These are phyloP conservation scores for human (Homo sapiens) DNA, from an alignment of 2,113 vertebrate species.

Conservation along the genomic window GRCh38 chr14:31898501-31899000, in stretches of 20 bases:
- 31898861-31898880: background rate
- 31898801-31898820: background rate
- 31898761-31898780: background rate
- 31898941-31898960: background rate
- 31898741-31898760: conserved; percentile 22
- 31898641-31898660: background rate
- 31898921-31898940: conserved; percentile 24
- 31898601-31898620: too few relatives aligned
- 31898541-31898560: background rate
- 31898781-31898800: background rate
- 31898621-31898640: background rate
- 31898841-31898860: background rate
- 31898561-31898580: background rate
- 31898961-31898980: conserved; percentile 17
- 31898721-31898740: background rate
- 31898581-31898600: background rate
- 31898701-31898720: background rate
- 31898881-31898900: background rate
- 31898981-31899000: background rate
- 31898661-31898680: background rate
- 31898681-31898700: background rate
- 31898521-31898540: background rate
- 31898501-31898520: background rate
- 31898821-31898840: background rate
- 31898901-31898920: background rate